Base-by-base conservation (phyloP, 2,113 vertebrate genomes). In the Nycticebus coucang region DNA sequence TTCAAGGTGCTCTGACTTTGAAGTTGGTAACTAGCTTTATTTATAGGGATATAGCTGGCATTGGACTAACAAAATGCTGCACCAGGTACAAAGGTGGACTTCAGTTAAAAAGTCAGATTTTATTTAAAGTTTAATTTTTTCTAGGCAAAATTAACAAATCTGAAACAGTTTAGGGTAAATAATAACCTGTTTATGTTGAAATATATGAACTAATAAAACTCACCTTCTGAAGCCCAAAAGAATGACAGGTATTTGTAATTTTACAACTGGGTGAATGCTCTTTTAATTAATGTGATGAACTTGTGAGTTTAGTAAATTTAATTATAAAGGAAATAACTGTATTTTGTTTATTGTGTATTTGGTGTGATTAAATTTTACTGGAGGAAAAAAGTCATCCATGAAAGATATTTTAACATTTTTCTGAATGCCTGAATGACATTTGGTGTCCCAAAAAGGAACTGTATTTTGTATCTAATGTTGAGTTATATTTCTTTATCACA, bases 331-430 rank as follows among this genome's bases (percentile, higher is more conserved):
- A 97, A 98, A 98, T 95, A 84, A 96, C 96, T 97, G 89, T 19
- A 90, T 85, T 98, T 93, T 86, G 41, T 90, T 95, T 74, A 89
- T 60, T 92, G 96, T 96, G 74, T 98, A 97, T 96, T 98, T 98
- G 96, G 90, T 97, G 97, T 98, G 97, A 98, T 98, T 98, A 98
- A 98, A 98, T 92, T 97, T 92, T 97, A 94, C 93, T 95, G 84
- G 97, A 92, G 95, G 95, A 97, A 71, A 79, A 98, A 97, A 50
- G 45, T 94, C 96, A 95, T 93, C 95, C 87, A 96, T 97, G 66
- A 97, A 98, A 98, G 93, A 89, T 97, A 98, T 98, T 98, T 98
- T 98, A 98, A 92, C 97, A 95, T 98, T 93, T 87, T 95, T 97
- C 97, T 91, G 97, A 97, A 98, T 85, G 97, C 97, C 95, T 97